Evolutionary conservation across 2,113 vertebrate genomes (phyloP), one percentile per base, ranked within the genome.

Genomic region (Tylochromis polylepis): DNA sequence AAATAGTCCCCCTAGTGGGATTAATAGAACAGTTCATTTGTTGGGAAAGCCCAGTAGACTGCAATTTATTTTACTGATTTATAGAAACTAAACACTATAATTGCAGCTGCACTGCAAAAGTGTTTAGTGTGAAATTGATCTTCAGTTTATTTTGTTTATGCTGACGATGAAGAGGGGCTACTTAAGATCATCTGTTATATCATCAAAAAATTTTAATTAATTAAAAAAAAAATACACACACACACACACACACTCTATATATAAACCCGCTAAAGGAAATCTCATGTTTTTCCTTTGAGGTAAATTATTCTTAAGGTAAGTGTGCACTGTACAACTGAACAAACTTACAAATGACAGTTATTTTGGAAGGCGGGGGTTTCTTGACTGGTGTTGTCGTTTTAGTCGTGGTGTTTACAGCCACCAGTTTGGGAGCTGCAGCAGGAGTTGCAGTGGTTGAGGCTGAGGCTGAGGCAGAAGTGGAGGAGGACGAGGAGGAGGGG

Each of bases 341-440:
- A 24, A 8, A 96, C 95, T 46, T 95, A 97, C 97, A 95, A 59
- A 90, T 55, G 18, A 87, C 55, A 1, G 90, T 55, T 79, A 94
- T 89, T 93, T 96, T 97, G 58, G 91, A 87, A 24, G 89, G 65
- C 12, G 18, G 31, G 0, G 89, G 46, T 88, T 95, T 96, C 94
- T 94, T 96, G 79, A 89, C 9, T 3, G 86, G 55, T 5, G 83
- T 46, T 1, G 81, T 10, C 31, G 90, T 59, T 92, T 94, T 88
- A 5, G 80, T 38, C 2, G 5, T 16, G 27, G 85, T 3, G 24
- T 86, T 87, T 22, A 81, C 59, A 3, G 85, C 27, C 27, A 55
- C 16, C n/a, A 86, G 92, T 89, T 91, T 94, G 29, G 91, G 14
- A 22, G 91, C 78, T 2, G 46, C 89, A 22, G 81, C 27, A 2